A percentile compares a stretch with the other conserved stretches of the same genome.
These are phyloP conservation scores for Sander lucioperca DNA, from an alignment of 2,113 vertebrate genomes.

Conservation along the genomic window DNA sequence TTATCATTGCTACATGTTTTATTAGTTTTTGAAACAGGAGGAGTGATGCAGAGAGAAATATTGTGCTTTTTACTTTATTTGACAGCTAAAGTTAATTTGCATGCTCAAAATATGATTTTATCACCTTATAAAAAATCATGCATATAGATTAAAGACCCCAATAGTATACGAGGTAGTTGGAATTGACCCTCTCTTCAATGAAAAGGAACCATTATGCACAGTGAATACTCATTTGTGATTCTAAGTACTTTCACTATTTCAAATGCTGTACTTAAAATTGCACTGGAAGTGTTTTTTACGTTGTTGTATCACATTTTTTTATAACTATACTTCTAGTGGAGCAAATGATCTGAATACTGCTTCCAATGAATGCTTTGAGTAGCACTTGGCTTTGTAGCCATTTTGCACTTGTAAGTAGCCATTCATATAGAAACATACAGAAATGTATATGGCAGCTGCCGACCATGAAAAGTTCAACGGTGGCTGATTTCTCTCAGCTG, in stretches of 20 bases:
- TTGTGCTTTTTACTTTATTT: background rate
- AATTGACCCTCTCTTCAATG: background rate
- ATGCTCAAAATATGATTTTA: too few relatives aligned
- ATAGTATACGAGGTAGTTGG: too few relatives aligned
- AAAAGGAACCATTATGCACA: background rate
- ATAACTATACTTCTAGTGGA: too few relatives aligned
- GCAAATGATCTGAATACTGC: background rate
- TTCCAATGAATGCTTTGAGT: background rate
- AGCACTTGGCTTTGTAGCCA: background rate
- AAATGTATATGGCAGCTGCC: constrained; percentile 7
- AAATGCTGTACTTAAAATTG: background rate
- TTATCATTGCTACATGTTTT: constrained; percentile 4
- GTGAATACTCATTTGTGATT: background rate
- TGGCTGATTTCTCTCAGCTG: constrained; percentile 16
- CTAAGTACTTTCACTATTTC: background rate
- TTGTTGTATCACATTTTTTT: background rate
- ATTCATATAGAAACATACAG: constrained; percentile 5
- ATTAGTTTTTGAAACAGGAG: background rate
- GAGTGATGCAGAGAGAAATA: background rate
- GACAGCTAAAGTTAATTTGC: background rate
- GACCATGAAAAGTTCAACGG: constrained; percentile 39
- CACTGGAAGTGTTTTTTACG: background rate
- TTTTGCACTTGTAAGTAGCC: constrained; percentile 20
- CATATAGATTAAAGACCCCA: background rate
- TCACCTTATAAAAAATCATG: too few relatives aligned